These are phyloP conservation scores for Lacanobia oleracea DNA, from an alignment of 2,888 invertebrate genomes.

Conservation along the genomic window DNA sequence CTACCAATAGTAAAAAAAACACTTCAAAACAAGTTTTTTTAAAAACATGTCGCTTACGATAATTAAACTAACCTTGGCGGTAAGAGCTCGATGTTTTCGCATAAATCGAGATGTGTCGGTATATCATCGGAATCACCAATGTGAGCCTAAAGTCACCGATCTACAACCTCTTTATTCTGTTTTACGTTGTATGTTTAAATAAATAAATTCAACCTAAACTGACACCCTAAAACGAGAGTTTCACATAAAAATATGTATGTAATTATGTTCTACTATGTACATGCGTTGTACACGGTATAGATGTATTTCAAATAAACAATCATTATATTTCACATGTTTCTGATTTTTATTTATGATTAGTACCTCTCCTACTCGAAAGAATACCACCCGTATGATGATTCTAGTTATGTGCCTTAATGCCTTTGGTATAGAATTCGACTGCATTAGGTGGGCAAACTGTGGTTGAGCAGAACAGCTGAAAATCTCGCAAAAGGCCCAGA, in stretches of 20 bases:
- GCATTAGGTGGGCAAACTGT: neutral
- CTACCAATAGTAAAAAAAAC: too few species aligned
- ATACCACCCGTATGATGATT: too few species aligned
- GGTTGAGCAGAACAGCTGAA: neutral
- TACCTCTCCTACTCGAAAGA: neutral
- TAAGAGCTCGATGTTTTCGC: neutral
- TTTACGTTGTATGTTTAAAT: neutral
- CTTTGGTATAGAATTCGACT: too few species aligned
- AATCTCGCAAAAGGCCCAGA: neutral
- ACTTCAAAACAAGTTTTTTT: too few species aligned
- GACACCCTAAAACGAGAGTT: slow-evolving; percentile 21
- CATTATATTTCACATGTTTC: slow-evolving; percentile 45
- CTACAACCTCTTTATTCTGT: neutral
- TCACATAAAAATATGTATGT: slow-evolving; percentile 17
- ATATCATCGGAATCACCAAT: neutral
- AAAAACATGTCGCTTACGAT: too few species aligned
- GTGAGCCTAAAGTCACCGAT: slow-evolving; percentile 5
- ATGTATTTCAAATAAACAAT: slow-evolving; percentile 62
- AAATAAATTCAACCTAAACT: slow-evolving; percentile 2
- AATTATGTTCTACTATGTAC: slow-evolving; percentile 44
- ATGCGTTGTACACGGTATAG: slow-evolving; percentile 29
- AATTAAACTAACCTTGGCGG: too few species aligned
- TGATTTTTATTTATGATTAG: slow-evolving; percentile 32
- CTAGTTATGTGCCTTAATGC: too few species aligned
- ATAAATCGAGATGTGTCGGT: slow-evolving; percentile 1